These are phyloP conservation scores for Megathymus violae DNA, from an alignment of 1,140 invertebrate species.

Conservation along the genomic window DNA sequence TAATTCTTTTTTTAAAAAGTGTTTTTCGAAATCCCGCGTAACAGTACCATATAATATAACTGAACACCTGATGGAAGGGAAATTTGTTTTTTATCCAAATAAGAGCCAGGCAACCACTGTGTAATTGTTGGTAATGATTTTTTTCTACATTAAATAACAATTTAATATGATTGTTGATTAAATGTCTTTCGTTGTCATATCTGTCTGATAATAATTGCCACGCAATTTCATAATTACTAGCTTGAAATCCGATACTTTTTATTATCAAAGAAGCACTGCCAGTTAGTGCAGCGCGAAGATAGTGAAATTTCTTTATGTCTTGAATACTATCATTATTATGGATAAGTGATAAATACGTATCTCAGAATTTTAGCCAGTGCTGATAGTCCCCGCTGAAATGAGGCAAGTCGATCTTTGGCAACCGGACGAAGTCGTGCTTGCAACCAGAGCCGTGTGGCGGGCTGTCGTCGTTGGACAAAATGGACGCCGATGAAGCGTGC, in stretches of 20 bases:
- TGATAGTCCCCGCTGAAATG: constrained; percentile 26
- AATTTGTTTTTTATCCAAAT: too few species aligned
- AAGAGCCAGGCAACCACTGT: too few species aligned
- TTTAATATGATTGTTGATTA: constrained; percentile 30
- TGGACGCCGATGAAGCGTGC: not conserved
- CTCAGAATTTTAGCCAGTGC: constrained; percentile 13
- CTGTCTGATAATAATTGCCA: constrained; percentile 30
- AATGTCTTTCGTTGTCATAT: constrained; percentile 23
- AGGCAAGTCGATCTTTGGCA: too few species aligned
- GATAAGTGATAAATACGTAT: constrained; percentile 23
- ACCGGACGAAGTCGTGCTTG: constrained; percentile 35
- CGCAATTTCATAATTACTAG: constrained; percentile 26
- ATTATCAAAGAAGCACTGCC: constrained; percentile 25
- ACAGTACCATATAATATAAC: too few species aligned
- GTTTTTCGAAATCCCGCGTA: too few species aligned
- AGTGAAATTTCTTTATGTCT: constrained; percentile 34
- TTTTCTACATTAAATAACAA: constrained; percentile 17
- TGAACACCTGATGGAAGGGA: too few species aligned
- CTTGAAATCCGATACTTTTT: constrained; percentile 24
- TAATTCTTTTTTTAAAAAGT: too few species aligned
- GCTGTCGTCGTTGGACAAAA: not conserved
- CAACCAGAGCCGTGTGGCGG: constrained; percentile 28
- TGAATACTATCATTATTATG: constrained; percentile 18
- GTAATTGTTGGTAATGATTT: too few species aligned
- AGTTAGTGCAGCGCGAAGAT: constrained; percentile 28